Base-by-base conservation (phyloP, 2,888 invertebrate genomes). In the Sabatieria punctata region DNA sequence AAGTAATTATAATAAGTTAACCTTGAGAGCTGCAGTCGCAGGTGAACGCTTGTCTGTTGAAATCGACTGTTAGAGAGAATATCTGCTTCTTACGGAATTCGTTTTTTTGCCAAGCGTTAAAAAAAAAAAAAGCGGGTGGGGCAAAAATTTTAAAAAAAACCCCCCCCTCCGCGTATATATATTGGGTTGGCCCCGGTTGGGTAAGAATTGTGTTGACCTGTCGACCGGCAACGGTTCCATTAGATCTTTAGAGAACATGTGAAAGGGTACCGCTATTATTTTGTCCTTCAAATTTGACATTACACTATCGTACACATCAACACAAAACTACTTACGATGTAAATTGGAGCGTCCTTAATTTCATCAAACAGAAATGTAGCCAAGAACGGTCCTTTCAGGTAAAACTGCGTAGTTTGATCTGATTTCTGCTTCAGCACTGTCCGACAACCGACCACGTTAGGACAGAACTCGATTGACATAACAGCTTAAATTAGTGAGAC, bases 41-140 rank as follows among this genome's bases (percentile, higher is more conserved):
- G 0, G 79, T 75, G 37, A 86, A 65, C 0, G 93, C 91, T 0
- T 91, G 89, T 55, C 82, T 81, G 68, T 97, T 97, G 71, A 89
- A 93, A 49, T 86, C 84, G 0, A 89, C 77, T 0, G 93, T 89
- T 55, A 99, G 74, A 0, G 93, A 86, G 68, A 89, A 95, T 36
- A 86, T 81, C 0, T 88, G 78, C 52, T 85, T 81, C 40, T 79
- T 76, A 64, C 95, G 97, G 68, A 88, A 91, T 41, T 64, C 59
- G 25, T 54, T 47, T 2, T 51, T 50, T 35, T 55, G 57, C 8
- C 36, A 36, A 6, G 54, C 54, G 19, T 57, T 60, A 36, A 30
- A 44, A 54, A n/a, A n/a, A n/a, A n/a, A n/a, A n/a, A n/a, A n/a
- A n/a, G n/a, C n/a, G n/a, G n/a, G n/a, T n/a, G n/a, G n/a, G n/a